A percentile compares a stretch with the other conserved stretches of the same genome.
phyloP scores from a whole-genome alignment of 2,113 vertebrate genomes.

The Elanoides forficatus region DNA sequence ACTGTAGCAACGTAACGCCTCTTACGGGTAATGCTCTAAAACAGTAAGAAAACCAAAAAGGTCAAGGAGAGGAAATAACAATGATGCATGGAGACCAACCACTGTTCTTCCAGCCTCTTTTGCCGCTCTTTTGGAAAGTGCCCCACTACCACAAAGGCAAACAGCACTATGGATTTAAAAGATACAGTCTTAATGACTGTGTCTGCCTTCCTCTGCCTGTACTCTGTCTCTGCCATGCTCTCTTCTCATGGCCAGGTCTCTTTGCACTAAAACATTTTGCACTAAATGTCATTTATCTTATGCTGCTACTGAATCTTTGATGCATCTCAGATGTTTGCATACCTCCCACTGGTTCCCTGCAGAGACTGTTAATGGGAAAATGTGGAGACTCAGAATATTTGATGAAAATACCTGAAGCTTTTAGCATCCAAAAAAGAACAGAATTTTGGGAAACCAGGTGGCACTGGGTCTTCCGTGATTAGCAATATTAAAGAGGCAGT shows the following conservation, averaged over 20 bases:
- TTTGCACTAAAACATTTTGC: background rate
- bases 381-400: background rate
- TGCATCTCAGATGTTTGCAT: background rate
- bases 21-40: conserved; percentile 93
- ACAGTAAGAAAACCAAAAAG: background rate
- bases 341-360: background rate
- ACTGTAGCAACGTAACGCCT: conserved; percentile 95
- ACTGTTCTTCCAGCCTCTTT: background rate
- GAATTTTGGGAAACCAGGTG: background rate
- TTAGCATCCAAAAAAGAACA: background rate
- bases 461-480: background rate
- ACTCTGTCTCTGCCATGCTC: background rate
- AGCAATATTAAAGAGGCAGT: background rate
- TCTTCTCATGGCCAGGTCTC: background rate
- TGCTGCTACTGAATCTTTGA: background rate
- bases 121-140: background rate
- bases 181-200: background rate
- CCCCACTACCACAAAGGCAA: background rate
- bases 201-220: background rate
- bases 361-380: background rate
- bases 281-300: background rate
- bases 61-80: background rate
- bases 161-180: background rate
- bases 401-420: background rate
- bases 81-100: rapidly evolving